Evolutionary conservation across 1,140 invertebrate genomes (phyloP), one percentile per base, ranked within the genome.

Genomic region (Diprion similis): DNA sequence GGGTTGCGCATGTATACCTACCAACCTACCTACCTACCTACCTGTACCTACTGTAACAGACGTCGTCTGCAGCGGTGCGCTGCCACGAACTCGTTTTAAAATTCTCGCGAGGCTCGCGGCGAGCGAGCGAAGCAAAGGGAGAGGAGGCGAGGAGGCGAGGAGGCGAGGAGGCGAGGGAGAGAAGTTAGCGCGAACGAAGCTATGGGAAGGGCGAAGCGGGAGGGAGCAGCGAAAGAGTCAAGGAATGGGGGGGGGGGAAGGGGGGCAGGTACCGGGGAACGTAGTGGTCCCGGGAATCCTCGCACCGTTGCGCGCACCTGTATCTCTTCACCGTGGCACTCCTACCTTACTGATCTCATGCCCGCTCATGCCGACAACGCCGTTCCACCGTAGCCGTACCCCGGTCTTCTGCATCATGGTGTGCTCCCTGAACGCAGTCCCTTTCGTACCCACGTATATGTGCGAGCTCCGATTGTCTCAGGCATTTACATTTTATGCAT

Each of bases 251-350:
- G 37, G 19, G 10, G 66, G 67, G 71, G 68, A 47, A 7, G n/a
- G 24, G 46, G 45, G 67, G 47, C 4, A 8, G 59, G 8, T 71
- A 46, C 7, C 37, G 65, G n/a, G 37, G 15, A 68, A 46, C 68
- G 59, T 72, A 70, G 24, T 64, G 71, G 76, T 68, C 68, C 70
- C 71, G 76, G 72, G 45, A 68, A 65, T 72, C 46, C 67, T 59
- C 76, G 77, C 80, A 80, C 77, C 79, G 78, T 82, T 81, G 75
- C 78, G 51, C 51, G 51, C 51, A 82, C 79, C 81, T 81, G 75
- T 80, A 79, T 69, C 59, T 74, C 13, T 71, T 47, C 71, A 46
- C 68, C 68, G 66, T 81, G 75, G 77, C 78, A 79, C 77, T 80
- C 77, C 77, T 81, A 81, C 76, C 76, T 81, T 78, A 80, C 76